Evolutionary conservation across 92 coral and sea anemone genomes (phyloP).

Genomic region (Porites rus): DNA sequence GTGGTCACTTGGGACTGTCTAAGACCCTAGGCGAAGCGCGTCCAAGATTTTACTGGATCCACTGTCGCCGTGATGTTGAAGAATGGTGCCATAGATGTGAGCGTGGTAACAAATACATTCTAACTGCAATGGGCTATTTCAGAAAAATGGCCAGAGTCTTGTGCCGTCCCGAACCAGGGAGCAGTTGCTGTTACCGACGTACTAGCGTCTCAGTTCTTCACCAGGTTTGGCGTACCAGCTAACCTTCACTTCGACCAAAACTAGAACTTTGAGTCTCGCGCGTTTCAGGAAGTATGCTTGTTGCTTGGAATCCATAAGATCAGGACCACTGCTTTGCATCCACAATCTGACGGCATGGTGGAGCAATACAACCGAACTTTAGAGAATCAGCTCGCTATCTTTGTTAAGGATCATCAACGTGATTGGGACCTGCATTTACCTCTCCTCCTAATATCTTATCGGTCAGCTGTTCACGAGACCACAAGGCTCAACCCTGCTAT

Average conservation of each 20-base stretch:
- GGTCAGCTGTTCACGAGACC: slow-evolving; percentile 46
- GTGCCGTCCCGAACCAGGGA: slow-evolving; percentile 43
- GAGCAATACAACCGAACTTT: slow-evolving; percentile 56
- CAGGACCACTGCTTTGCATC: slow-evolving; percentile 46
- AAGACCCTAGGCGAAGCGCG: slow-evolving; percentile 34
- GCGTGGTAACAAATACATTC: slow-evolving; percentile 6
- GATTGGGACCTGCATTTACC: slow-evolving; percentile 62
- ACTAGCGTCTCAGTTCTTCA: slow-evolving; percentile 27
- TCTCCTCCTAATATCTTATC: slow-evolving; percentile 29
- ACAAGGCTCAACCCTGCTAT: slow-evolving; percentile 27
- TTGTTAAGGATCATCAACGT: slow-evolving; percentile 24
- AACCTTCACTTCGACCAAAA: slow-evolving; percentile 7
- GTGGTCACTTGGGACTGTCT: slow-evolving; percentile 29
- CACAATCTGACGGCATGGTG: slow-evolving; percentile 66
- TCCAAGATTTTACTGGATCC: slow-evolving; percentile 33
- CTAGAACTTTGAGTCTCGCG: background rate
- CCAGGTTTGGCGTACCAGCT: background rate
- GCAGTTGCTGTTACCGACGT: slow-evolving; percentile 38
- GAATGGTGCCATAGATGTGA: slow-evolving; percentile 55
- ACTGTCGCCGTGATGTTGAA: slow-evolving; percentile 18
- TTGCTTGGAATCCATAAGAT: slow-evolving; percentile 35
- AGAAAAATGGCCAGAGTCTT: slow-evolving; percentile 35
- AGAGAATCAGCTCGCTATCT: slow-evolving; percentile 13
- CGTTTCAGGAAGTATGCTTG: slow-evolving; percentile 13
- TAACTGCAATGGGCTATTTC: slow-evolving; percentile 36